phyloP scores from a whole-genome alignment of 2,797 vertebrate genomes.

The Capromys pilorides region DNA sequence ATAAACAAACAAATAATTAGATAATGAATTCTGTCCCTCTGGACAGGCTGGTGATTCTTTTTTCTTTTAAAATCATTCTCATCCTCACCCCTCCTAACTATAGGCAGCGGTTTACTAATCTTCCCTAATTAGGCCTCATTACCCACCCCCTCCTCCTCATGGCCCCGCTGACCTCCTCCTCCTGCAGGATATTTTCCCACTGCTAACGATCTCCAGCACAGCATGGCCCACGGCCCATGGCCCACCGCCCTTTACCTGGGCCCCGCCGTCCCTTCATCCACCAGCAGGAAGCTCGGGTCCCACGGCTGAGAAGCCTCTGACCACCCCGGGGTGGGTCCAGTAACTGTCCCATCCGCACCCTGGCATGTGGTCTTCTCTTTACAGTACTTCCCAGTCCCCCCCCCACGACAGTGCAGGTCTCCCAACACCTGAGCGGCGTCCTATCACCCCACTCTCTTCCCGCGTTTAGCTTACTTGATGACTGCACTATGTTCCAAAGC shows the following conservation, averaged over 20 bases:
- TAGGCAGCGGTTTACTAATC: background rate
- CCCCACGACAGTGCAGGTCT: background rate
- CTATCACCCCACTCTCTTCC: background rate
- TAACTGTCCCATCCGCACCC: background rate
- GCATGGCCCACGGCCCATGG: background rate
- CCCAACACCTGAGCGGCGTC: background rate
- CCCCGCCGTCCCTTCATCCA: background rate
- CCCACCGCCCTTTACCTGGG: background rate
- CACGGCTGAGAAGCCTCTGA: constrained; percentile 17
- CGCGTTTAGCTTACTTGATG: background rate
- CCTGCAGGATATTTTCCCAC: background rate
- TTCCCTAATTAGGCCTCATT: background rate
- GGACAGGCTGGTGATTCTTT: background rate
- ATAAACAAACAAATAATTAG: too few relatives aligned
- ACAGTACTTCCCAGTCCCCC: background rate
- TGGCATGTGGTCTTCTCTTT: background rate
- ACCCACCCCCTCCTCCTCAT: background rate
- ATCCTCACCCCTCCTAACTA: background rate
- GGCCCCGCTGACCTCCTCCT: background rate
- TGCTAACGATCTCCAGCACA: too few relatives aligned
- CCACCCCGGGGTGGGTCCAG: background rate
- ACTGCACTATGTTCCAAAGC: background rate
- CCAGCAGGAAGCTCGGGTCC: background rate
- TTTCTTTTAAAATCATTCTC: background rate
- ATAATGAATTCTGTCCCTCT: constrained; percentile 16